Evolutionary conservation across 2,797 vertebrate genomes (phyloP), one percentile per base, ranked within the genome.

Genomic region (Pangasius mekongensis): DNA sequence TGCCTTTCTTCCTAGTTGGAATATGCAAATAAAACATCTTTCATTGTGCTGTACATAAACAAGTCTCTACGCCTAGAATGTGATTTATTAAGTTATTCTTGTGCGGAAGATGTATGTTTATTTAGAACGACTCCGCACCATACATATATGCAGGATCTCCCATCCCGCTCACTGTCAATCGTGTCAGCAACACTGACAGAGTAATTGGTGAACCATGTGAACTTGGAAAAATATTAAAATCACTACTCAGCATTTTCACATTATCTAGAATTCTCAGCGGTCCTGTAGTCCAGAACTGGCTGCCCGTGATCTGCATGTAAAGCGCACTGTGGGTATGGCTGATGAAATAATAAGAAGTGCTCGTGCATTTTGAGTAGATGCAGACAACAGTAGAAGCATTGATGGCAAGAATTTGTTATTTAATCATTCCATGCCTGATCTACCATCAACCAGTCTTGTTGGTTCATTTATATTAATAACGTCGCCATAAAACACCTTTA

Each of bases 281-380:
- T 77, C 54, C 54, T 56, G 54, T 56, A 56, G 54, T 56, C 54
- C 54, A 18, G 18, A 1, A 56, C 5, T 20, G 54, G 54, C 16
- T 56, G 54, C 18, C 54, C 16, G 49, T 52, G 16, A 56, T 5
- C 47, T 52, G 74, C 74, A 30, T 77, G 74, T 52, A 52, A 52
- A 52, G 27, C 14, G 33, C 47, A 54, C n/a, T 54, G 76, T 13
- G 14, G 76, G 76, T 54, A 30, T 54, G 49, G n/a, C 49, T 14
- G 49, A 54, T 54, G n/a, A 54, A 78, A 78, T 52, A 77, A 52
- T 78, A 49, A 54, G 49, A 52, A 77, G 74, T 18, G 13, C 74
- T 77, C 74, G 30, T 77, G 74, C 24, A 77, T 77, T 77, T 77
- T 77, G 74, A 77, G 47, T 77, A 54, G 49, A 54, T n/a, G 27